Percentiles rank a stretch among this genome's conserved stretches.
These are phyloP conservation scores for Chalcosyrphus nemorum DNA, from an alignment of 2,888 invertebrate species.

Conservation along the genomic window DNA sequence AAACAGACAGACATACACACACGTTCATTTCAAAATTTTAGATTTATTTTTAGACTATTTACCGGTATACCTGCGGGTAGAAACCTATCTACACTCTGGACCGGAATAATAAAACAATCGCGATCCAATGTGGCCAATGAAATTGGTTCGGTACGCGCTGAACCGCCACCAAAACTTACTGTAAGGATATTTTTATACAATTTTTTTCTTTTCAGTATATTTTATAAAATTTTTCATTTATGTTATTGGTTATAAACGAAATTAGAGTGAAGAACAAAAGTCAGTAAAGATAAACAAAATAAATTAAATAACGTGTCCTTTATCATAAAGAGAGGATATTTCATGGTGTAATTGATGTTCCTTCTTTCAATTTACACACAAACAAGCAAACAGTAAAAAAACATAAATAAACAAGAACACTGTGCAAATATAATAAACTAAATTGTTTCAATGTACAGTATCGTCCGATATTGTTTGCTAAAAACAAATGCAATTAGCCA, in stretches of 20 bases:
- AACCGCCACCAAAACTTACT: conserved; percentile 79
- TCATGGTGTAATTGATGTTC: conserved; percentile 28
- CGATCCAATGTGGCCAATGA: conserved; percentile 92
- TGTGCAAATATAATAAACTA: background rate
- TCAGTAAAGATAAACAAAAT: background rate
- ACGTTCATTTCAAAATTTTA: too few relatives aligned
- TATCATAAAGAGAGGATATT: conserved; percentile 30
- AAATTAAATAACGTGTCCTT: conserved; percentile 30
- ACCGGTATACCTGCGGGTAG: conserved; percentile 95
- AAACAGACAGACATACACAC: conserved; percentile 12
- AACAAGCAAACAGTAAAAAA: background rate
- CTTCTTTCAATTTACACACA: conserved; percentile 4
- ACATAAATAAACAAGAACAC: background rate
- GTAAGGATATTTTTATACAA: conserved; percentile 74
- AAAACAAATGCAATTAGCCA: too few relatives aligned
- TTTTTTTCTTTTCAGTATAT: too few relatives aligned
- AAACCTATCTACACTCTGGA: conserved; percentile 93
- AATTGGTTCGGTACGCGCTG: conserved; percentile 85
- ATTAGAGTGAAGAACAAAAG: conserved; percentile 15
- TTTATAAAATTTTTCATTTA: background rate
- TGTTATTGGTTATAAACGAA: conserved; percentile 7
- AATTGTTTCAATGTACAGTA: conserved; percentile 1
- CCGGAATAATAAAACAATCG: conserved; percentile 96
- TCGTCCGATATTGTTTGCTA: too few relatives aligned
- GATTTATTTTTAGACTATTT: too few relatives aligned